phyloP scores from a whole-genome alignment of 2,797 vertebrate species.

The Leptoclinus maculatus region DNA sequence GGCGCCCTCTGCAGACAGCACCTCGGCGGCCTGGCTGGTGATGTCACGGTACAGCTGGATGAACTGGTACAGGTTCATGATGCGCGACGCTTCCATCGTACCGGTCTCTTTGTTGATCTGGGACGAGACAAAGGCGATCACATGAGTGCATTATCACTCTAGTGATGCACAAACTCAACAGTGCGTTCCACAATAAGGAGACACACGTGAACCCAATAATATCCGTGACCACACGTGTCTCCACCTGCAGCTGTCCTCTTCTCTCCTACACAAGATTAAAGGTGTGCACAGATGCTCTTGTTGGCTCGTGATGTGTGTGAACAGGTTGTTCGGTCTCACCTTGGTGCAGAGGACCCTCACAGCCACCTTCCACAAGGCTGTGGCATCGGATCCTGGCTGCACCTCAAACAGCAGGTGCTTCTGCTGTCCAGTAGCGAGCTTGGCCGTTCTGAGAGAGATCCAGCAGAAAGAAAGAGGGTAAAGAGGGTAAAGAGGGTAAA shows the following conservation, averaged over 20 bases:
- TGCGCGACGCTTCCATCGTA: constrained; percentile 92
- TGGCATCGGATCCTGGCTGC: constrained; percentile 93
- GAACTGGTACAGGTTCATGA: constrained; percentile 99
- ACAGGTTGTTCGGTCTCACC: constrained; percentile 79
- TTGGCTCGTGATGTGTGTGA: constrained; percentile 5
- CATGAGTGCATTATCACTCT: background rate
- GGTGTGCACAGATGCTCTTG: background rate
- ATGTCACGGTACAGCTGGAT: constrained; percentile 96
- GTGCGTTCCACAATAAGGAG: background rate
- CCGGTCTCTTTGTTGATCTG: constrained; percentile 97
- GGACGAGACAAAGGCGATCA: constrained; percentile 26
- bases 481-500: background rate
- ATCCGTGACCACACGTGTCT: background rate
- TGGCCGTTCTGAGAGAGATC: constrained; percentile 87
- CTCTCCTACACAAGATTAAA: background rate
- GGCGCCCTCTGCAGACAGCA: constrained; percentile 81
- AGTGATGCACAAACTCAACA: too few relatives aligned
- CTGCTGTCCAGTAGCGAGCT: constrained; percentile 91
- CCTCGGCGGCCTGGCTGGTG: constrained; percentile 92
- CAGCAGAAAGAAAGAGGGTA: constrained; percentile 3
- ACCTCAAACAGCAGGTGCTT: constrained; percentile 98
- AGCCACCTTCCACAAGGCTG: constrained; percentile 96
- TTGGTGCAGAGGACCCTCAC: constrained; percentile 96
- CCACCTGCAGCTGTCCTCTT: background rate
- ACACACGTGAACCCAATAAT: background rate